Base-by-base conservation (phyloP, 2,888 invertebrate genomes). In the Tenthredo scrophulariae region DNA sequence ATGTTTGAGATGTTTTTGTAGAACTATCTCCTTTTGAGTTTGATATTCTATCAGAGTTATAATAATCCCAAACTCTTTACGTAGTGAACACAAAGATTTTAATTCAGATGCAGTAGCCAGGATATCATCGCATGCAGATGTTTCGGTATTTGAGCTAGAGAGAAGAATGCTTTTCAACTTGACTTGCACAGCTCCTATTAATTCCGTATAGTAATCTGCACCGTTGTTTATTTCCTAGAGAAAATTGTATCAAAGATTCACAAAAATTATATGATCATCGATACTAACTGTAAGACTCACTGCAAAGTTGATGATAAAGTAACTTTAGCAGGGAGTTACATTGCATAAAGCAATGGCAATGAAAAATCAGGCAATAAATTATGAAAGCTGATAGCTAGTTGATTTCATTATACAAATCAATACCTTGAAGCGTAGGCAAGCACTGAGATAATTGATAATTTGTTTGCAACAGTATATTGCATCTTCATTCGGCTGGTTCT, bases 401-500 rank as follows among this genome's bases (percentile, higher is more conserved):
- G 5, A 67, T 67, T 67, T 18, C 29, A 13, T 67, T 9, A 40
- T n/a, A 10, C 15, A 75, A 46, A 13, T 54, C 29, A 46, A 22
- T 88, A 91, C 91, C 89, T 89, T 89, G 6, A 88, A 86, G 9
- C 86, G 87, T 10, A 91, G 86, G 58, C 85, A 86, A 46, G 87
- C 87, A 22, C 85, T 84, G 33, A 88, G 86, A 40, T 88, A 88
- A 85, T 88, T 87, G 65, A 92, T 85, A 54, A 92, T 88, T 82
- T 89, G 87, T 85, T 90, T 84, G 40, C 90, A 92, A 85, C 91
- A 92, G 77, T 88, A 86, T 22, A 89, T 84, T 54, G 88, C 86
- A 72, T 89, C 86, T 50, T 92, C 89, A 33, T 88, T 84, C 29
- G 91, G 89, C 58, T 92, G 89, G 29, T 87, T 88, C 50, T 91